Conservation (phyloP, 2,113 vertebrate genomes). For the Hystrix brachyura region DNA sequence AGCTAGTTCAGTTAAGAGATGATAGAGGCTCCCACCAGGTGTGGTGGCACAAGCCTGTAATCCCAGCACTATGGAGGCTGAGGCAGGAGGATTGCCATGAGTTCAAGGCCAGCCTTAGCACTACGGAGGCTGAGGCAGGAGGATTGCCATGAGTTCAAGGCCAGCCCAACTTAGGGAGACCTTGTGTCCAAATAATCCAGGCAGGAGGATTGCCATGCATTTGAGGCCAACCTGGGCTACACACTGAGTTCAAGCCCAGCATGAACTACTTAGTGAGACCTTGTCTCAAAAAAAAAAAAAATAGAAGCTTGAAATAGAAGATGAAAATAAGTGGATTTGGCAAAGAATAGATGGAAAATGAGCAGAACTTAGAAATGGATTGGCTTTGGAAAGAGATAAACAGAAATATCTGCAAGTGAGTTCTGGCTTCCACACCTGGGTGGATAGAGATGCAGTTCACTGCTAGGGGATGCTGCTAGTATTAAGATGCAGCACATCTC, state of each 20-base stretch:
- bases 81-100: background rate
- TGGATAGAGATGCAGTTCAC: background rate
- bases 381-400: background rate
- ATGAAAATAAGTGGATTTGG: constrained; percentile 15
- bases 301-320: constrained; percentile 8
- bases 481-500: background rate
- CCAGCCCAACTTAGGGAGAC: too few species aligned
- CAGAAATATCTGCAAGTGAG: background rate
- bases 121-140: too few species aligned
- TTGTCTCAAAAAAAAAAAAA: background rate
- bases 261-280: background rate
- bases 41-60: background rate
- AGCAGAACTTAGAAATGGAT: background rate
- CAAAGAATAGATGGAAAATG: constrained; percentile 30
- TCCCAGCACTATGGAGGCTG: background rate
- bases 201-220: background rate
- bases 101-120: background rate
- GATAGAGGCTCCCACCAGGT: background rate
- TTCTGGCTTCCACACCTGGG: background rate
- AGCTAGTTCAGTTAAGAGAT: background rate
- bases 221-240: background rate
- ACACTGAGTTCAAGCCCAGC: background rate
- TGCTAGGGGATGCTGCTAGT: background rate
- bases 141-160: too few species aligned
- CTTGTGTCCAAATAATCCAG: too few species aligned